Conservation (phyloP, 35 echinoderm and acorn worm genomes). For the Eucidaris tribuloides region DNA sequence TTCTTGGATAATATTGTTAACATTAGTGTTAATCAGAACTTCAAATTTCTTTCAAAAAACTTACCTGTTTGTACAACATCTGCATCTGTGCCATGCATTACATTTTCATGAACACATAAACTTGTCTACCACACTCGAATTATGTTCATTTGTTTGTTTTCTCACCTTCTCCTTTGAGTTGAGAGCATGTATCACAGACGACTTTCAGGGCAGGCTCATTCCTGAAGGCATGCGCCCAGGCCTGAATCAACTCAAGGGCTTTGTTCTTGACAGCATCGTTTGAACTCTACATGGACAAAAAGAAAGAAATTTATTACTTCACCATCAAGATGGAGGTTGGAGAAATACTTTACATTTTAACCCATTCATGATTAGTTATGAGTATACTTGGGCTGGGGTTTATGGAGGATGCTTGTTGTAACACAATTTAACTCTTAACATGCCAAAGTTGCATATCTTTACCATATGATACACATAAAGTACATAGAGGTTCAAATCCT, state of each 20-base stretch:
- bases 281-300: slow-evolving; percentile 52
- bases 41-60: too few relatives aligned
- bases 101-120: not conserved
- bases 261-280: slow-evolving; percentile 92
- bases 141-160: not conserved
- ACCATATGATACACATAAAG: too few relatives aligned
- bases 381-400: too few relatives aligned
- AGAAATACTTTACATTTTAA: not conserved
- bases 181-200: slow-evolving; percentile 83
- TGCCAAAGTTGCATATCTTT: too few relatives aligned
- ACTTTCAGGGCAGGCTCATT: slow-evolving; percentile 86
- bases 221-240: slow-evolving; percentile 92
- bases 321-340: not conserved
- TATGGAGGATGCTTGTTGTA: too few relatives aligned
- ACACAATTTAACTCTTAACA: too few relatives aligned
- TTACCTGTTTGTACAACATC: too few relatives aligned
- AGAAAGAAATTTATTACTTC: not conserved
- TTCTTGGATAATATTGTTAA: too few relatives aligned
- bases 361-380: too few relatives aligned
- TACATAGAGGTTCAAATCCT: too few relatives aligned
- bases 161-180: slow-evolving; percentile 90
- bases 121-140: not conserved
- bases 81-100: too few relatives aligned
- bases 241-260: slow-evolving; percentile 79
- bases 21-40: too few relatives aligned